Evolutionary conservation across 1,140 invertebrate genomes (phyloP), one percentile per base, ranked within the genome.

Genomic region (Apis cerana): DNA sequence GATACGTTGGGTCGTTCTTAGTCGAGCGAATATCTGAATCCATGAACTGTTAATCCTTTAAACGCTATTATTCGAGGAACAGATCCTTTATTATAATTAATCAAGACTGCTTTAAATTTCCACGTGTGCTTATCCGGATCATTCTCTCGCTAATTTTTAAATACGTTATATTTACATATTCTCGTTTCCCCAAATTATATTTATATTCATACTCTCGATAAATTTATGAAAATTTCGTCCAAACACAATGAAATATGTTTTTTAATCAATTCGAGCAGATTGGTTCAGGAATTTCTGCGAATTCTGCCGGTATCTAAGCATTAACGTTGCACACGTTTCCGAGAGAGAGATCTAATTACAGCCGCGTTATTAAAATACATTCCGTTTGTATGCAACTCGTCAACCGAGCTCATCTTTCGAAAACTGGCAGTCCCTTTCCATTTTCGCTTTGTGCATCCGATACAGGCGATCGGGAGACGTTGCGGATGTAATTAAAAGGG

Each of bases 311-410:
- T 64, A 59, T 27, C 61, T 17, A 15, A 43, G 33, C 33, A 50
- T 65, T 62, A 56, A n/a, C 12, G 21, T 64, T 17, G 15, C 27
- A 68, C 50, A 59, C 50, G 48, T 48, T 67, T 23, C 50, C 61
- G 64, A 13, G 27, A 13, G 27, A 13, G 27, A 58, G 54, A 64
- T 75, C 59, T 65, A 75, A 75, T 75, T 75, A 75, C 59, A 75
- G 12, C n/a, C 13, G 52, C 64, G 64, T 78, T 78, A 78, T 78
- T 67, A 78, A 78, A 78, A 68, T 78, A 64, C 52, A 59, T 11
- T 23, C 33, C 74, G 74, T 64, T 75, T 64, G 74, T 27, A 75
- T 50, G 74, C 74, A 59, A 33, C n/a, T n/a, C 43, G 43, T 62
- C 74, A n/a, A 50, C 74, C 43, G n/a, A 10, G n/a, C 58, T 50